phyloP scores from a whole-genome alignment of 2,113 vertebrate genomes.

The Urocolius indicus region DNA sequence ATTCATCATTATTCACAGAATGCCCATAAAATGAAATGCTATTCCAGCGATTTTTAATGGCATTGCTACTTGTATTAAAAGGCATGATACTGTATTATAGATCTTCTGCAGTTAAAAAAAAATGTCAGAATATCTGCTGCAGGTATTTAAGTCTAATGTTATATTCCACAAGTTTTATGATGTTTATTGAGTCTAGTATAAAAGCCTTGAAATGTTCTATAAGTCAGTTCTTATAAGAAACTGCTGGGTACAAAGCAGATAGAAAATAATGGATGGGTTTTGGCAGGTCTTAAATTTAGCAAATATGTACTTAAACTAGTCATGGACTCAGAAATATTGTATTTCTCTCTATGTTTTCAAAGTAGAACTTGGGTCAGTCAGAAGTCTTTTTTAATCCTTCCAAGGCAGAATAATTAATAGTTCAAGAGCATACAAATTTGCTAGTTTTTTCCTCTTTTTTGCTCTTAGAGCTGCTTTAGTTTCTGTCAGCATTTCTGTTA shows the following conservation, averaged over 20 bases:
- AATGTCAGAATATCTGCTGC: background rate
- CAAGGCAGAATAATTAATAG: conserved; percentile 43
- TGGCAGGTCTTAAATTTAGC: conserved; percentile 61
- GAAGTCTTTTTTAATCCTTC: conserved; percentile 45
- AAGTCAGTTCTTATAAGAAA: conserved; percentile 31
- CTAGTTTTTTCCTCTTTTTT: background rate
- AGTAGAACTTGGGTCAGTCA: conserved; percentile 18
- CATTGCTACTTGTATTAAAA: conserved; percentile 23
- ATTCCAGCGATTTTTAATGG: background rate
- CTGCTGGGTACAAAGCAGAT: conserved; percentile 23
- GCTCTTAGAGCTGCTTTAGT: conserved; percentile 4
- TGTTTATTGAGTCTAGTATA: conserved; percentile 19
- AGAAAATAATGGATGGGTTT: conserved; percentile 41
- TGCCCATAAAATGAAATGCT: background rate
- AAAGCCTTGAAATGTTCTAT: conserved; percentile 27
- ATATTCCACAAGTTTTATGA: background rate
- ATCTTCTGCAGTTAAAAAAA: background rate
- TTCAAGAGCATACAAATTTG: conserved; percentile 13
- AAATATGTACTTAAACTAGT: conserved; percentile 30
- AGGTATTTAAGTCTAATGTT: background rate
- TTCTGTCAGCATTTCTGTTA: conserved; percentile 38
- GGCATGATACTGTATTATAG: background rate
- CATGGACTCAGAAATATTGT: conserved; percentile 8
- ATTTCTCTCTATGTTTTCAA: conserved; percentile 28
- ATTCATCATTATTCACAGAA: background rate